Percentiles rank a stretch among this genome's conserved stretches.
These are phyloP conservation scores for Melanocharis versteri DNA, from an alignment of 2,113 vertebrate genomes.

Conservation along the genomic window DNA sequence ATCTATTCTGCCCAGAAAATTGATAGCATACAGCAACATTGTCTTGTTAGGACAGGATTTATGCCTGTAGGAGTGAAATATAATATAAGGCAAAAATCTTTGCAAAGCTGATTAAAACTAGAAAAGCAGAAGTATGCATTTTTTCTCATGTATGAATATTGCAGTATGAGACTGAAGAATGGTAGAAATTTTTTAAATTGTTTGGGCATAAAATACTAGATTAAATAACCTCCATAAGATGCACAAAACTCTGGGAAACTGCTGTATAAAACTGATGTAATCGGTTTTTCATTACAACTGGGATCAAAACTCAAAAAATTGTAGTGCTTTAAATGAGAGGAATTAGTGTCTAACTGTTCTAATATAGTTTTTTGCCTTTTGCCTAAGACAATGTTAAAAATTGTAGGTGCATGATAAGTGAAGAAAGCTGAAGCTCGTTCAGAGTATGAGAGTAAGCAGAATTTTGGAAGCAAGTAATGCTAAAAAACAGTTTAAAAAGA, in stretches of 20 bases:
- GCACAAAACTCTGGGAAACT: neutral
- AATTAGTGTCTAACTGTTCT: neutral
- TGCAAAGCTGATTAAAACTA: slow-evolving; percentile 20
- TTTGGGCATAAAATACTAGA: neutral
- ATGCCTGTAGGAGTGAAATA: neutral
- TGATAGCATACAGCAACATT: neutral
- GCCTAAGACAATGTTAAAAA: neutral
- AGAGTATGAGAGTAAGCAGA: neutral
- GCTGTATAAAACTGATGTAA: neutral
- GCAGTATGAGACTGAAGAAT: neutral
- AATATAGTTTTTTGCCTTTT: neutral
- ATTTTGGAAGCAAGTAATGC: neutral
- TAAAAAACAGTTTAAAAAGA: neutral
- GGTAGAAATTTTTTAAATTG: neutral
- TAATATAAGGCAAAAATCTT: neutral
- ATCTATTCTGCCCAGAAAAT: neutral
- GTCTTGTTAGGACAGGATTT: neutral
- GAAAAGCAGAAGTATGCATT: neutral
- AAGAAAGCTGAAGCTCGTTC: neutral
- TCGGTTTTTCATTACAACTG: neutral
- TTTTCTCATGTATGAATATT: neutral
- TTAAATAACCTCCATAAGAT: neutral
- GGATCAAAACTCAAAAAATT: neutral
- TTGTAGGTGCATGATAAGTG: neutral
- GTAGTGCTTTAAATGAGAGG: neutral